A percentile compares a stretch with the other conserved stretches of the same genome.
Evolutionary conservation across 2,888 invertebrate species (phyloP).

Genomic region (Abrostola tripartita): DNA sequence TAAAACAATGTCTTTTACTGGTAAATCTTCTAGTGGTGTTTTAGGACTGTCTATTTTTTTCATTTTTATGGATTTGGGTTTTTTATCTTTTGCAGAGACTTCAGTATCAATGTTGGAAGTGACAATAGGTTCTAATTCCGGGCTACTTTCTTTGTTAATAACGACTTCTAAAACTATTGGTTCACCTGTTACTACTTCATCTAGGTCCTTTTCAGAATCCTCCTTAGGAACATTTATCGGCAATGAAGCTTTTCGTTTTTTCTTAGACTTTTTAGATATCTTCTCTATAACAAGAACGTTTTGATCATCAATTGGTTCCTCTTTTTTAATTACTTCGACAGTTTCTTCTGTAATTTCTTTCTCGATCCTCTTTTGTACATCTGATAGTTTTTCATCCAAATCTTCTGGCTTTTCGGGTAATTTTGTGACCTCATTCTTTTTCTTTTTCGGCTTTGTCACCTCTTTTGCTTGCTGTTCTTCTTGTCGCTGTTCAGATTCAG

Average conservation of each 20-base stretch:
- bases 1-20: slow-evolving; percentile 8
- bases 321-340: slow-evolving; percentile 45
- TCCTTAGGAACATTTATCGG: slow-evolving; percentile 20
- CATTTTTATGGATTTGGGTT: slow-evolving; percentile 27
- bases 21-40: slow-evolving; percentile 21
- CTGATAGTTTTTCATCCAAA: background rate
- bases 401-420: slow-evolving; percentile 11
- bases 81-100: slow-evolving; percentile 23
- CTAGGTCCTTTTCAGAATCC: slow-evolving; percentile 6
- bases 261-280: slow-evolving; percentile 42
- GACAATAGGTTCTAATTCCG: slow-evolving; percentile 7
- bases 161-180: slow-evolving; percentile 18
- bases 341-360: background rate
- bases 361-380: background rate
- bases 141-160: slow-evolving; percentile 6
- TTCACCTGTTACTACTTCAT: slow-evolving; percentile 4
- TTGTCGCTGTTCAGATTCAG: slow-evolving; percentile 12
- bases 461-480: background rate
- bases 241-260: slow-evolving; percentile 28
- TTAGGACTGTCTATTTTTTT: slow-evolving; percentile 17
- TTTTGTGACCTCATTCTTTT: slow-evolving; percentile 13
- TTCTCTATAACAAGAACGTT: slow-evolving; percentile 40
- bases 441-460: slow-evolving; percentile 21
- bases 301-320: slow-evolving; percentile 63
- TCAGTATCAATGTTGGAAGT: slow-evolving; percentile 4